Evolutionary conservation across 2,888 invertebrate genomes (phyloP), one percentile per base, ranked within the genome.

Genomic region (Lasioglossum marginatum): DNA sequence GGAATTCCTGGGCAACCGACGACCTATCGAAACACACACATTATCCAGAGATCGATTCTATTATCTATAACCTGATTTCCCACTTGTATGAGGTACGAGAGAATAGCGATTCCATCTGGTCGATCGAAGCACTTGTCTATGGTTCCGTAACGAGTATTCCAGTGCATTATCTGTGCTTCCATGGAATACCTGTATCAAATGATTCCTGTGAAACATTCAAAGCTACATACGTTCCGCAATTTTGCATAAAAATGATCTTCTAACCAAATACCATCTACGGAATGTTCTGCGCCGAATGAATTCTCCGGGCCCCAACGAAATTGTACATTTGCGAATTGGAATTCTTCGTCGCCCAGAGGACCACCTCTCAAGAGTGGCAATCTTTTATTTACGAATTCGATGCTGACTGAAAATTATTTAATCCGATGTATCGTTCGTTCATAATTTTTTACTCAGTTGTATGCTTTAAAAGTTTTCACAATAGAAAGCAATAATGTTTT

Each of bases 81-180:
- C 85, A 93, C 93, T 87, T 93, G 87, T 78, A 94, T 92, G 23
- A 94, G 89, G 73, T 91, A 93, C 0, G 91, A 90, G 27, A 94
- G 83, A 43, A 93, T 83, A 31, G 91, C 91, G 23, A 94, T 79
- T 73, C 93, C 94, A 77, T 94, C 93, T 66, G 86, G 87, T 71
- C 93, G 92, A n/a, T 93, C 92, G 37, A 91, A 84, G 75, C 93
- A 93, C 48, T 91, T 92, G 5, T 93, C 90, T 37, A 92, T 88
- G 2, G 88, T 85, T 23, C 81, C 84, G 73, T 94, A 94, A 76
- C 92, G 93, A 77, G 90, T 91, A 81, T 94, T 94, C 92, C 93
- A 93, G 83, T 94, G 94, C 52, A 93, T 90, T n/a, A 90, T 77
- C 63, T 94, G 94, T 0, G 93, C 93, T 80, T 94, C 94, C 93